These are phyloP conservation scores for Cynopterus brachyotis DNA, from an alignment of 2,113 vertebrate genomes.

Conservation along the genomic window DNA sequence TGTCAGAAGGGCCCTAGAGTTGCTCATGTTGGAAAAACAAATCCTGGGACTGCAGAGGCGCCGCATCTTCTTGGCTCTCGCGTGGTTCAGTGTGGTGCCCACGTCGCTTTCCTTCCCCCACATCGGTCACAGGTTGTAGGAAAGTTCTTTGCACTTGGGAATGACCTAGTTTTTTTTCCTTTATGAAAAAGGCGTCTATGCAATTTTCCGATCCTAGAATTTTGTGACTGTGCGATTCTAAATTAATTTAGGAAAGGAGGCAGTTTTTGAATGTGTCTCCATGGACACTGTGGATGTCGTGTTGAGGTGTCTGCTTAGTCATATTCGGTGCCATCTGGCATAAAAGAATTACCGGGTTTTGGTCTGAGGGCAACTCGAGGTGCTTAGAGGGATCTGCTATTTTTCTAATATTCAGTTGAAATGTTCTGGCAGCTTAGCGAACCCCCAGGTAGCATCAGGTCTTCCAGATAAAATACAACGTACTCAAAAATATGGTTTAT, in stretches of 20 bases:
- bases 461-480: neutral
- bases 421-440: neutral
- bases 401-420: neutral
- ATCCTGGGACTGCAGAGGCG: neutral
- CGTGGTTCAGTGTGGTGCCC: neutral
- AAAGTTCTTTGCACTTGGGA: conserved; percentile 32
- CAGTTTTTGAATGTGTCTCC: conserved; percentile 36
- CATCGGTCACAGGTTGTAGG: neutral
- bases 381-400: neutral
- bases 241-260: conserved; percentile 56
- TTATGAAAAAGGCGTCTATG: neutral
- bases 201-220: conserved; percentile 60
- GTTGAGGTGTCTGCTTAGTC: conserved; percentile 47
- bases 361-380: conserved; percentile 48
- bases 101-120: neutral
- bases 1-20: neutral
- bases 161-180: conserved; percentile 2
- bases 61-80: neutral
- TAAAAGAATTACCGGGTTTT: conserved; percentile 17
- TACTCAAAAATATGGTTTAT: neutral
- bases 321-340: conserved; percentile 54
- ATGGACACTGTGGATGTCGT: neutral
- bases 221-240: neutral
- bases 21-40: neutral
- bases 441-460: neutral